phyloP scores from a whole-genome alignment of 1,140 invertebrate genomes.

The Luehdorfia chinensis region DNA sequence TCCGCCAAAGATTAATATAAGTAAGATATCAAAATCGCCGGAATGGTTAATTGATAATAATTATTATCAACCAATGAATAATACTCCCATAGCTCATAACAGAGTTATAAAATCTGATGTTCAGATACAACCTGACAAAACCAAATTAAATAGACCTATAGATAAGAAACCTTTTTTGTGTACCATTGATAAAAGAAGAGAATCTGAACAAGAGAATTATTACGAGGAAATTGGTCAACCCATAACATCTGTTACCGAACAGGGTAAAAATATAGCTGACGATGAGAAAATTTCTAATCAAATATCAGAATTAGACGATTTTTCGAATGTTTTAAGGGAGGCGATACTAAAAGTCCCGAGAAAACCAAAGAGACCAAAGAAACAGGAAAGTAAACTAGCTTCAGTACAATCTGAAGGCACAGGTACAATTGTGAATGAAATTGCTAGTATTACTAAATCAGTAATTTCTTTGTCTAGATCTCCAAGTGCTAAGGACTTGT shows the following conservation, averaged over 20 bases:
- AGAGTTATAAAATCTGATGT: constrained; percentile 18
- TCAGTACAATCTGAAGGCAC: constrained; percentile 15
- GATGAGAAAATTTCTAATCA: constrained; percentile 58
- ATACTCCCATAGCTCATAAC: constrained; percentile 55
- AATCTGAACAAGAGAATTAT: constrained; percentile 55
- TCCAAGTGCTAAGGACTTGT: constrained; percentile 50
- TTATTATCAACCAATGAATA: constrained; percentile 62
- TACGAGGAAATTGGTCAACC: constrained; percentile 69
- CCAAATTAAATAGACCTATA: constrained; percentile 14
- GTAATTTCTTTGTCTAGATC: constrained; percentile 55
- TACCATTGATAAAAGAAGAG: constrained; percentile 24
- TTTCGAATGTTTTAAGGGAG: constrained; percentile 41
- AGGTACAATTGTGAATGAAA: constrained; percentile 33
- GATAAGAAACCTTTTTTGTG: constrained; percentile 31
- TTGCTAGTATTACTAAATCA: constrained; percentile 47
- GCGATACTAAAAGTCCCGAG: constrained; percentile 60
- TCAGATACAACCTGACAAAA: neutral
- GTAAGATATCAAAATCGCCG: constrained; percentile 49
- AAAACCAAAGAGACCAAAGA: constrained; percentile 51
- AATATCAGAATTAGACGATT: constrained; percentile 35
- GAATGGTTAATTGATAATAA: constrained; percentile 60
- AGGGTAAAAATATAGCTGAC: constrained; percentile 51
- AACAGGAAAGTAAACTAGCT: constrained; percentile 21
- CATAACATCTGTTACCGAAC: constrained; percentile 12
- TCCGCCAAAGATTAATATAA: constrained; percentile 29